phyloP scores from a whole-genome alignment of 2,888 invertebrate species.

The Abrostola triplasia region DNA sequence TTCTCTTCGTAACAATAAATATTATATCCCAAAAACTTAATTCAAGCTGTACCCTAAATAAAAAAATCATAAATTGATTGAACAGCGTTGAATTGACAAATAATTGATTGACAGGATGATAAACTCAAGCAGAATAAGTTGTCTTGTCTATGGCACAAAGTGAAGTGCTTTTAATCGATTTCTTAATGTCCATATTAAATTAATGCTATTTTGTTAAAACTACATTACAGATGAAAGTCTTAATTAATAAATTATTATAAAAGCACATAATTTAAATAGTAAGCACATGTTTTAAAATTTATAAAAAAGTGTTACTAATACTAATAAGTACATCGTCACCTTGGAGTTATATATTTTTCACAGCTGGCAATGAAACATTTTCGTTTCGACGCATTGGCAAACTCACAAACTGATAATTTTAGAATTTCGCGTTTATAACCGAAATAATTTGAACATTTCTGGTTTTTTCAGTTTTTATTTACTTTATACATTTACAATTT shows the following conservation, averaged over 20 bases:
- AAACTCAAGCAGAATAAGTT: background rate
- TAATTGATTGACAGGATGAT: slow-evolving; percentile 32
- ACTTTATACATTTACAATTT: slow-evolving; percentile 55
- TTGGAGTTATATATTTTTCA: slow-evolving; percentile 24
- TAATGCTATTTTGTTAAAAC: no score
- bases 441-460: slow-evolving; percentile 77
- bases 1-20: slow-evolving; percentile 60
- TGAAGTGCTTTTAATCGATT: background rate
- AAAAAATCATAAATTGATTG: slow-evolving; percentile 18
- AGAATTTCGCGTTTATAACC: slow-evolving; percentile 75
- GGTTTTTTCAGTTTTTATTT: slow-evolving; percentile 62
- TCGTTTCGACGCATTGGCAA: slow-evolving; percentile 75
- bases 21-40: slow-evolving; percentile 16
- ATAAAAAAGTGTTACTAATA: background rate
- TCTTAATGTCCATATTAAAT: background rate
- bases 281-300: background rate
- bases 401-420: slow-evolving; percentile 73
- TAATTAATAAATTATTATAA: no score
- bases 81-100: slow-evolving; percentile 33
- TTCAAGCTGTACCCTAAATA: slow-evolving; percentile 5
- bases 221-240: no score
- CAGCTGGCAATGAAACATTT: slow-evolving; percentile 64
- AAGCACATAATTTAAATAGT: background rate
- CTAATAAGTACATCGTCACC: background rate
- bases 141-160: background rate